phyloP scores from a whole-genome alignment of 2,888 invertebrate species.

The Tetheella fluctuosa region DNA sequence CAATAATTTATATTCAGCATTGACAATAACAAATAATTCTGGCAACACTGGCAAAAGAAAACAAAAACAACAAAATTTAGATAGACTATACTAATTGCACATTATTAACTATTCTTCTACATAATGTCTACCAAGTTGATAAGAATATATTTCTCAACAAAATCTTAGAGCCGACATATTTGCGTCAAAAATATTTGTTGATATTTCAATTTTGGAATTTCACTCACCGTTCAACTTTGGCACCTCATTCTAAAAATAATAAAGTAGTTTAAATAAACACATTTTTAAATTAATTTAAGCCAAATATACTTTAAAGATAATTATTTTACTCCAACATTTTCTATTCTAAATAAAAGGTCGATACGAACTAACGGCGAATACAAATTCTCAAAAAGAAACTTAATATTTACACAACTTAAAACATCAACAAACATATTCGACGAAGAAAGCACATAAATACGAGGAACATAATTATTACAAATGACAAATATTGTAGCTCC shows the following conservation, averaged over 20 bases:
- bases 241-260: slow-evolving; percentile 6
- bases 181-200: slow-evolving; percentile 35
- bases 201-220: slow-evolving; percentile 20
- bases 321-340: not conserved
- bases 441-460: not conserved
- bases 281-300: not conserved
- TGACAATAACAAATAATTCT: slow-evolving; percentile 13
- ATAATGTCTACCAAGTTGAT: slow-evolving; percentile 27
- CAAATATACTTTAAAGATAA: not conserved
- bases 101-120: slow-evolving; percentile 8
- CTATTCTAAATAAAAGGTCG: not conserved
- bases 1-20: not conserved
- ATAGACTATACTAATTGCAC: slow-evolving; percentile 17
- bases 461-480: not conserved
- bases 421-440: not conserved
- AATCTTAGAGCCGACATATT: slow-evolving; percentile 33
- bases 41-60: slow-evolving; percentile 35
- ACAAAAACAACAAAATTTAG: slow-evolving; percentile 38
- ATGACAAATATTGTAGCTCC: not conserved
- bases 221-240: slow-evolving; percentile 6
- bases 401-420: slow-evolving; percentile 5
- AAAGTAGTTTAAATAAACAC: not conserved
- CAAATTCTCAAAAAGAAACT: not conserved
- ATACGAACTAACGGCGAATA: slow-evolving; percentile 6
- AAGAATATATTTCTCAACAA: slow-evolving; percentile 22